phyloP scores from a whole-genome alignment of 2,113 vertebrate species.

The Grammomys surdaster region DNA sequence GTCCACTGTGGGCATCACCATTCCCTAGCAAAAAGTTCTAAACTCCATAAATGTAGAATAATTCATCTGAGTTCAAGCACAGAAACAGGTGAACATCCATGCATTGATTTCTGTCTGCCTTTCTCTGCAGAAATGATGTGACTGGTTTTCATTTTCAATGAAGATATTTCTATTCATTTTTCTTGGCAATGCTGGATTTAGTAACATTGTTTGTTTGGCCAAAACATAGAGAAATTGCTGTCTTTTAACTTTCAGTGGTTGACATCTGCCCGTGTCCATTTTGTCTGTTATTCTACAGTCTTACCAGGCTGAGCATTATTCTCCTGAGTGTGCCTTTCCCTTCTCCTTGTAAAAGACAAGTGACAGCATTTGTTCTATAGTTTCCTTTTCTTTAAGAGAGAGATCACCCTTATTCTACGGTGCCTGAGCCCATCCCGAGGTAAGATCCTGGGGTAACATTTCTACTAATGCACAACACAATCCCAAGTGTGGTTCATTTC shows the following conservation, averaged over 20 bases:
- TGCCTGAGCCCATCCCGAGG: slow-evolving; percentile 42
- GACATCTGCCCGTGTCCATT: background rate
- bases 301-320: slow-evolving; percentile 30
- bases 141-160: background rate
- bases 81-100: background rate
- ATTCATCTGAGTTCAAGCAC: background rate
- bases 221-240: background rate
- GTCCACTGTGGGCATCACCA: background rate
- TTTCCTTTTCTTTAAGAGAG: slow-evolving; percentile 36
- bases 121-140: background rate
- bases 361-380: background rate
- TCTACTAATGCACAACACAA: slow-evolving; percentile 14
- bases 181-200: background rate
- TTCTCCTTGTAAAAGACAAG: slow-evolving; percentile 24
- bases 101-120: background rate
- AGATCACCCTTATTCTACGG: slow-evolving; percentile 39
- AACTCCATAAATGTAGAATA: background rate
- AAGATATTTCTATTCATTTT: slow-evolving; percentile 16
- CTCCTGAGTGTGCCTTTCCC: slow-evolving; percentile 33
- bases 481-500: slow-evolving; percentile 57
- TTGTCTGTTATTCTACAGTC: slow-evolving; percentile 29
- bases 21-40: background rate
- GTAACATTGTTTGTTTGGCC: background rate
- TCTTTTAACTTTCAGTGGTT: background rate
- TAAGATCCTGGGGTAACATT: slow-evolving; percentile 20